Evolutionary conservation across 2,797 vertebrate species (phyloP), one percentile per base, ranked within the genome.

Genomic region (Lycodopsis pacificus): DNA sequence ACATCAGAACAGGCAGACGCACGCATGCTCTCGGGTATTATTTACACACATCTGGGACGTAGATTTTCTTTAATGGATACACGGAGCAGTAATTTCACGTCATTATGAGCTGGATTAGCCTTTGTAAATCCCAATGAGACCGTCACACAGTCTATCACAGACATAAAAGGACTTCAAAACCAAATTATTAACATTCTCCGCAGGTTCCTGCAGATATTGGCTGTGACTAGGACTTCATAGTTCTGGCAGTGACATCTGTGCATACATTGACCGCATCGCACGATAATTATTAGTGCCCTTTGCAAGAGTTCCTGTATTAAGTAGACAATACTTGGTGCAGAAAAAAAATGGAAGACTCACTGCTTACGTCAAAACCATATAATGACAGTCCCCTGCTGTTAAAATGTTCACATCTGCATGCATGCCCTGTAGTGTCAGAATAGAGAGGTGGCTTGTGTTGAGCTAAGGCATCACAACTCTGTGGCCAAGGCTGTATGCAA

Each of bases 181-280:
- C 69, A 53, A 57, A 84, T 73, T 71, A 84, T 87, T 85, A 81
- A 68, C 71, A 87, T 90, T 86, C 82, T 73, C 25, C 36, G 40
- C 69, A 84, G 75, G 77, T 84, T 85, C 48, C 63, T 89, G 78
- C 25, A 90, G 77, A 88, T 83, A 88, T 82, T 71, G 68, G 53
- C 12, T 58, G 54, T 85, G 88, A 90, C 89, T 86, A 86, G 65
- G 69, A 46, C 71, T 84, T 91, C 83, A 84, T 84, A 59, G 77
- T 81, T 91, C 79, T 83, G 83, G 76, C 83, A 66, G 56, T 85
- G 79, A 83, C 80, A 86, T 86, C 84, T 88, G 66, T 78, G 80
- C 66, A 85, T 80, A 88, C 85, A 88, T 86, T 86, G 86, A 77
- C 82, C 81, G 61, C 71, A 75, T 56, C 34, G 46, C 25, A 42